Evolutionary conservation across 2,888 invertebrate species (phyloP), one percentile per base, ranked within the genome.

Genomic region (Cetonia aurata): DNA sequence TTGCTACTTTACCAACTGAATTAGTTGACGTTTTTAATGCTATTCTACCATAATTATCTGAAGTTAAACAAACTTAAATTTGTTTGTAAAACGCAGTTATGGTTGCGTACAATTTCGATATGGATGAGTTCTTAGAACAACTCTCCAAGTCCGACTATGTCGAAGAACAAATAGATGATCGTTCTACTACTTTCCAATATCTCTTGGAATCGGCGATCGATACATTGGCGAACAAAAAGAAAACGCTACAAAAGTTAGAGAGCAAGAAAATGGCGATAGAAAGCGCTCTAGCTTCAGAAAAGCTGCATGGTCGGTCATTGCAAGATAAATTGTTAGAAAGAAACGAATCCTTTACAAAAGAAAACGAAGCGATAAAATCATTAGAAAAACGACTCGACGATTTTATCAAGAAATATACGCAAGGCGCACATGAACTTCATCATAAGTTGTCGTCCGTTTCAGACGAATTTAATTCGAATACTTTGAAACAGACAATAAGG

Each of bases 381-480:
- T 4, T 50, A 33, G 50, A 62, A 17, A 62, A 50, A 12, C 15
- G 50, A 50, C 62, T 33, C 31, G 50, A 50, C 13, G 50, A 50
- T 50, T 48, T 19, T 8, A n/a, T 50, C 33, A 50, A 50, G 4
- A 46, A 62, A 17, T 62, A 62, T 15, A 10, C 42, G 15, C 19
- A 62, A 33, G 33, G 15, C 6, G 37, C 50, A 9, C 17, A 62
- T 62, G 48, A 62, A 33, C 37, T 50, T 17, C 50, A 50, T n/a
- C 10, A 50, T 10, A 50, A 50, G 15, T 17, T 62, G 31, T 33
- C 50, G 6, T 48, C 15, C 13, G 33, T 62, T 50, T 31, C 48
- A 10, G 48, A 62, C 33, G 62, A 48, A 62, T 62, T 62, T 50
- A 3, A 62, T 13, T 37, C 50, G 15, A 12, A 62, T 50, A 33